These are phyloP conservation scores for Euwallacea similis DNA, from an alignment of 1,140 invertebrate genomes.

Conservation along the genomic window DNA sequence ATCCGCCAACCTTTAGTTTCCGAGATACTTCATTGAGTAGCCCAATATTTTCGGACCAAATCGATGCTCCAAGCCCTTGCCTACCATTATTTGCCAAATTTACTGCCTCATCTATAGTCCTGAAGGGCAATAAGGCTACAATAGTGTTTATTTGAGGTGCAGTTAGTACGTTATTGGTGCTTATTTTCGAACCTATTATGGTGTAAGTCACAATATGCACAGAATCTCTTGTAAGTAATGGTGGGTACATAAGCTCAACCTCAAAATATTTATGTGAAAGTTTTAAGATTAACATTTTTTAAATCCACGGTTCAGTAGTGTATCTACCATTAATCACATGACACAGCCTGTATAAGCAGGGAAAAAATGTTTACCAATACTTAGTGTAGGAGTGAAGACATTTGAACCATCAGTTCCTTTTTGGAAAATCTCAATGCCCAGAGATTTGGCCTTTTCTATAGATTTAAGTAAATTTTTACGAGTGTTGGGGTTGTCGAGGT, in stretches of 20 bases:
- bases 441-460: slow-evolving; percentile 33
- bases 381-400: slow-evolving; percentile 31
- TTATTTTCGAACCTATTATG: slow-evolving; percentile 42
- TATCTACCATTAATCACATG: no score
- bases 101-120: slow-evolving; percentile 64
- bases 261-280: background rate
- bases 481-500: slow-evolving; percentile 33
- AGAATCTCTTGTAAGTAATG: no score
- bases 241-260: background rate
- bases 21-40: slow-evolving; percentile 60
- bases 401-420: background rate
- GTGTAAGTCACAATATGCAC: background rate
- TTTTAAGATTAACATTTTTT: background rate
- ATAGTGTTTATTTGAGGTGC: slow-evolving; percentile 50
- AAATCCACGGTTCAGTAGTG: no score
- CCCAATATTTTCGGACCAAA: slow-evolving; percentile 64
- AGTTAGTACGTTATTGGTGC: slow-evolving; percentile 50
- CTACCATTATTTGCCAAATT: slow-evolving; percentile 60
- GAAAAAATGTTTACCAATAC: slow-evolving; percentile 18
- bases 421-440: slow-evolving; percentile 44
- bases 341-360: no score
- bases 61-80: slow-evolving; percentile 58
- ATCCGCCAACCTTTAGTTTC: slow-evolving; percentile 51
- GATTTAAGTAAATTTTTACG: slow-evolving; percentile 16
- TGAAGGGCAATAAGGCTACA: slow-evolving; percentile 59